Percentiles rank a stretch among this genome's conserved stretches.
These are phyloP conservation scores for Austrofundulus limnaeus DNA, from an alignment of 2,113 vertebrate species.

Conservation along the genomic window DNA sequence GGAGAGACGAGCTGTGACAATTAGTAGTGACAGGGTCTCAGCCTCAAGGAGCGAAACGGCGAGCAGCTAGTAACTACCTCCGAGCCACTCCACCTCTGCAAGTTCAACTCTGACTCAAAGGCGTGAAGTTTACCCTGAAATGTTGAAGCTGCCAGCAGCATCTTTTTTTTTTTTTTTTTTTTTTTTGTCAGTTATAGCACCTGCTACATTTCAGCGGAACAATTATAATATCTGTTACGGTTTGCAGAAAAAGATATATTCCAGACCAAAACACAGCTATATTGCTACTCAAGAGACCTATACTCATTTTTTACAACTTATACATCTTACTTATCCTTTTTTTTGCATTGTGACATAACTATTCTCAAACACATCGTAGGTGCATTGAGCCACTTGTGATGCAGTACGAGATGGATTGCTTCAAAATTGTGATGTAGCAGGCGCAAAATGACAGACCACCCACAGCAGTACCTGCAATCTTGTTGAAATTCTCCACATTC, in stretches of 20 bases:
- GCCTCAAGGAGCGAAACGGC: conserved; percentile 12
- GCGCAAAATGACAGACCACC: conserved; percentile 37
- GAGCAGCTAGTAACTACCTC: conserved; percentile 15
- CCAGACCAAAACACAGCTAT: conserved; percentile 1
- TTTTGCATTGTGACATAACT: conserved; percentile 21
- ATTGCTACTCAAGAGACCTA: conserved; percentile 10
- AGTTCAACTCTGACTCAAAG: conserved; percentile 1
- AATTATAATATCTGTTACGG: neutral
- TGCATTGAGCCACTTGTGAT: neutral
- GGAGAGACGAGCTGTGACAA: conserved; percentile 37
- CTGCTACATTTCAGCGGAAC: conserved; percentile 1
- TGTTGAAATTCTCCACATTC: conserved; percentile 60
- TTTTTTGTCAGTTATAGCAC: neutral
- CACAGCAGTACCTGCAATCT: conserved; percentile 45
- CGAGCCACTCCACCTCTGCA: conserved; percentile 6
- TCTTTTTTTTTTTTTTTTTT: neutral
- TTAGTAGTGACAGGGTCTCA: conserved; percentile 19
- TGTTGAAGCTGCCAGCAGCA: neutral
- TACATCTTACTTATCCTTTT: neutral
- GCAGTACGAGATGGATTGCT: conserved; percentile 25
- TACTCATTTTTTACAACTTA: conserved; percentile 5
- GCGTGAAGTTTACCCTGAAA: conserved; percentile 14
- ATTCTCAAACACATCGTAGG: neutral
- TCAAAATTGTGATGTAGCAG: conserved; percentile 38
- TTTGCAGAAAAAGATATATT: neutral